These are phyloP conservation scores for Isichthys henryi DNA, from an alignment of 2,113 vertebrate genomes.

Conservation along the genomic window DNA sequence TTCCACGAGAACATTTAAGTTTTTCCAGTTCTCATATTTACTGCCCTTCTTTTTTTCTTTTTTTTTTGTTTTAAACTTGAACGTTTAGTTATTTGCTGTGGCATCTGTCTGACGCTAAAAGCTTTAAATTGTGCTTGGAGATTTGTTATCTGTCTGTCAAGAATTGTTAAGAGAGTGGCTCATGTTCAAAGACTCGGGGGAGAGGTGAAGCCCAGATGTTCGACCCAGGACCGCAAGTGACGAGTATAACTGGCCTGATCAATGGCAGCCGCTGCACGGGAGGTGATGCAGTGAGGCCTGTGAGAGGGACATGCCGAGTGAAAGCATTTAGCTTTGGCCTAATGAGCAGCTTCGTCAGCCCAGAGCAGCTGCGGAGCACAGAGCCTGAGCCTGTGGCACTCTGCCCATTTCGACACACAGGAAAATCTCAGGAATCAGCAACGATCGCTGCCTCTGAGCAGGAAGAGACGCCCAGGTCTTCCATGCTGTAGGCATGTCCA, in stretches of 20 bases:
- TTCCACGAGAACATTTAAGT: background rate
- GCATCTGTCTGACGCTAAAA: background rate
- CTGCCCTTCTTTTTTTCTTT: slow-evolving; percentile 11
- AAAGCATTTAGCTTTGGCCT: background rate
- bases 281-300: background rate
- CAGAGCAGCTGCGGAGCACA: background rate
- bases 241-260: slow-evolving; percentile 45
- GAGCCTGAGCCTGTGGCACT: background rate
- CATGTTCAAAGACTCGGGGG: slow-evolving; percentile 49
- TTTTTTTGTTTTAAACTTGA: slow-evolving; percentile 9
- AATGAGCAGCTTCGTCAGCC: background rate
- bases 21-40: slow-evolving; percentile 19
- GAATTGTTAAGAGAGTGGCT: slow-evolving; percentile 19
- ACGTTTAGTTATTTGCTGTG: background rate
- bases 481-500: background rate
- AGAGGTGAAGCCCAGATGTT: slow-evolving; percentile 41
- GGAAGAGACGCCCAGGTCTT: background rate
- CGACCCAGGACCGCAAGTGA: slow-evolving; percentile 59
- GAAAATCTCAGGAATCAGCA: background rate
- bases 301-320: background rate
- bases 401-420: background rate
- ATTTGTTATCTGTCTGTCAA: background rate
- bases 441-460: background rate
- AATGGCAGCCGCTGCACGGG: background rate
- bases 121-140: slow-evolving; percentile 15